Percentiles rank a stretch among this genome's conserved stretches.
These are phyloP conservation scores for Mustelus asterias DNA, from an alignment of 2,113 vertebrate species.

Conservation along the genomic window DNA sequence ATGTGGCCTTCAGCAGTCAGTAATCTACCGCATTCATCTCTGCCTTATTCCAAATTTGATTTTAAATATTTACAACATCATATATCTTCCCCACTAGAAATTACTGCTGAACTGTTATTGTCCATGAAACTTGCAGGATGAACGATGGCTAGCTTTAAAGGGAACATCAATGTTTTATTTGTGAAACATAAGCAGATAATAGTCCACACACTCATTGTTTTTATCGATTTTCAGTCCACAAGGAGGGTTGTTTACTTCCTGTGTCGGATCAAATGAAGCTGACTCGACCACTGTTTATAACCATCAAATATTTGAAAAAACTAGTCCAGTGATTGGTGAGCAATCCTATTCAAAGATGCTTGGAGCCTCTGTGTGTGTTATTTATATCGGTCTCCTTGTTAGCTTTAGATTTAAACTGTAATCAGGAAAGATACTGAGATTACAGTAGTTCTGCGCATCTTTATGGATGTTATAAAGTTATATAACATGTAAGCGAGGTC, in stretches of 20 bases:
- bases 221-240: conserved; percentile 52
- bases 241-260: conserved; percentile 44
- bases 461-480: background rate
- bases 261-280: conserved; percentile 46
- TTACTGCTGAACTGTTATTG: conserved; percentile 97
- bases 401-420: background rate
- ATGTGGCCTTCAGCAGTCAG: conserved; percentile 61
- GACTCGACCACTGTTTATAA: conserved; percentile 40
- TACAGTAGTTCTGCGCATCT: background rate
- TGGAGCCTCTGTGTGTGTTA: background rate
- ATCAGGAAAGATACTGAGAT: background rate
- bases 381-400: background rate
- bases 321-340: background rate
- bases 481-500: background rate
- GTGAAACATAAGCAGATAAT: conserved; percentile 83
- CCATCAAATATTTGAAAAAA: conserved; percentile 49
- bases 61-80: conserved; percentile 99
- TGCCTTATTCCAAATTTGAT: conserved; percentile 99
- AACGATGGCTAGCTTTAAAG: conserved; percentile 91
- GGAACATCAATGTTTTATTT: conserved; percentile 99
- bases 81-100: conserved; percentile 95
- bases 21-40: conserved; percentile 81
- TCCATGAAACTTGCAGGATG: conserved; percentile 85
- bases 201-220: conserved; percentile 56
- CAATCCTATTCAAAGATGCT: background rate